Conservation (phyloP, 2,797 vertebrate species). For the Falco novaeseelandiae region DNA sequence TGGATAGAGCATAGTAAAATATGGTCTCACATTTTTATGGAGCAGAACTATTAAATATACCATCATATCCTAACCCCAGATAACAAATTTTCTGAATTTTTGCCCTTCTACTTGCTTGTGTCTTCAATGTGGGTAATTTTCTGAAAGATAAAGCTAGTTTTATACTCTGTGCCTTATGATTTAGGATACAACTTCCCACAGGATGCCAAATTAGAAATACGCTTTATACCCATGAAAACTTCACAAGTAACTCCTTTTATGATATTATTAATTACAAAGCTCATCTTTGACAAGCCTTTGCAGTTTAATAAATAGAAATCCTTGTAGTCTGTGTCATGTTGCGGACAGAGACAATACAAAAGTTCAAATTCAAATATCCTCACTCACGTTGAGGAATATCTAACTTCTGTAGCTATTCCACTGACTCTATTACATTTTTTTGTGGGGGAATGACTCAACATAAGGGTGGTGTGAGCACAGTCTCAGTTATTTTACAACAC, state of each 20-base stretch:
- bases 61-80: background rate
- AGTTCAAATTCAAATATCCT: background rate
- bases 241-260: slow-evolving; percentile 28
- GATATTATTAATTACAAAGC: background rate
- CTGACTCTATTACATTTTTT: background rate
- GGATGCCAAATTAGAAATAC: slow-evolving; percentile 40
- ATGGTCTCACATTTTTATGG: slow-evolving; percentile 4
- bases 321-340: background rate
- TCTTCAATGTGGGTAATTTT: slow-evolving; percentile 30
- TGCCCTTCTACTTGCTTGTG: slow-evolving; percentile 1
- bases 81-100: slow-evolving; percentile 34
- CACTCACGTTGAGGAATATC: background rate
- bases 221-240: background rate
- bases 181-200: background rate
- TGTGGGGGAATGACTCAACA: background rate
- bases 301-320: background rate
- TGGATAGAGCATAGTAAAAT: slow-evolving; percentile 5
- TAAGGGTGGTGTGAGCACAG: background rate
- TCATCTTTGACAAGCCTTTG: slow-evolving; percentile 13
- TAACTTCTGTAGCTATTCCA: background rate
- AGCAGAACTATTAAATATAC: slow-evolving; percentile 29
- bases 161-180: slow-evolving; percentile 14
- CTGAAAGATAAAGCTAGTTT: slow-evolving; percentile 50
- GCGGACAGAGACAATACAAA: background rate
- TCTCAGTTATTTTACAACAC: background rate